phyloP scores from a whole-genome alignment of 1,140 invertebrate species.

The Acromyrmex echinatior region DNA sequence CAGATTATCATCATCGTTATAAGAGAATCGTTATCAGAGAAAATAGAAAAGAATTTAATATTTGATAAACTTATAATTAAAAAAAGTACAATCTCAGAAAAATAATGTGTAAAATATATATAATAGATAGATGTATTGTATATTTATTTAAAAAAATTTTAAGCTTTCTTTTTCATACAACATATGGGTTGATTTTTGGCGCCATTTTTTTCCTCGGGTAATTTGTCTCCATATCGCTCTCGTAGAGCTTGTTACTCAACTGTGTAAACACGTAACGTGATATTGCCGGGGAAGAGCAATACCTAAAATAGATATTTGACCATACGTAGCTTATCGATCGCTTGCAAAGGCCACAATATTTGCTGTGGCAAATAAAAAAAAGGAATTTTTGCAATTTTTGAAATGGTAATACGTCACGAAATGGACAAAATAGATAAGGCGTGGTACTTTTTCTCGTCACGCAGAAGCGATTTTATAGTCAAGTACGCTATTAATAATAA shows the following conservation, averaged over 20 bases:
- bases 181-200: neutral
- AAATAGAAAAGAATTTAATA: neutral
- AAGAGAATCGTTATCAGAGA: neutral
- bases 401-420: slow-evolving; percentile 11
- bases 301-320: slow-evolving; percentile 40
- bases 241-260: slow-evolving; percentile 18
- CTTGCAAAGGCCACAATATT: neutral
- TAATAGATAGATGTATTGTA: neutral
- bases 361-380: slow-evolving; percentile 10
- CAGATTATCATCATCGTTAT: neutral
- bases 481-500: slow-evolving; percentile 46
- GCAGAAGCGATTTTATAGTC: neutral
- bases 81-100: neutral
- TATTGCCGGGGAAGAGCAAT: neutral
- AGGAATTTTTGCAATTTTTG: neutral
- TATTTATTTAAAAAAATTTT: neutral
- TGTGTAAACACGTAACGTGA: slow-evolving; percentile 43
- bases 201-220: neutral
- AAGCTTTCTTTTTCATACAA: neutral
- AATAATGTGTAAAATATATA: neutral
- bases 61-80: neutral
- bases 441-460: neutral
- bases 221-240: slow-evolving; percentile 34
- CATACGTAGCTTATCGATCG: slow-evolving; percentile 32
- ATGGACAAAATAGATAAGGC: too few relatives aligned